Conservation (phyloP, 2,888 invertebrate genomes). For the Callosobruchus maculatus region DNA sequence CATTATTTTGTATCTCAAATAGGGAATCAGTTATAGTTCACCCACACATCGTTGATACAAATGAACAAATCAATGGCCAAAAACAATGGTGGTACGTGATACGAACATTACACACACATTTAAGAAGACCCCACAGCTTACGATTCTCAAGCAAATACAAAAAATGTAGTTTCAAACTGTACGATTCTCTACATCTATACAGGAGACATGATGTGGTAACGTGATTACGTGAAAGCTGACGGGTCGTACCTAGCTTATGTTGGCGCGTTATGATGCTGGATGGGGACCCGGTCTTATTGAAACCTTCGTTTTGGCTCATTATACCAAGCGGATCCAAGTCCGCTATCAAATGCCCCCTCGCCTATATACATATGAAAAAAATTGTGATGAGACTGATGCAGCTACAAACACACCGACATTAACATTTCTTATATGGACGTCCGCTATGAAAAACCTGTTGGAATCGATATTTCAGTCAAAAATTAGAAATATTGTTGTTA, state of each 20-base stretch:
- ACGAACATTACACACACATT: neutral
- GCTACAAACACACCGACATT: neutral
- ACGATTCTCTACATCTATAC: slow-evolving; percentile 27
- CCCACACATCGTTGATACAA: neutral
- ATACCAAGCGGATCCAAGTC: slow-evolving; percentile 93
- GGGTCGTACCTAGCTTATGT: slow-evolving; percentile 60
- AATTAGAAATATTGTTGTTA: too few species aligned
- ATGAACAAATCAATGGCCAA: neutral
- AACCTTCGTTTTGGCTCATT: slow-evolving; percentile 59
- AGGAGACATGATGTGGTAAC: neutral
- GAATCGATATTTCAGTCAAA: too few species aligned
- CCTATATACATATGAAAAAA: slow-evolving; percentile 51
- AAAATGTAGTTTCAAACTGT: slow-evolving; percentile 41
- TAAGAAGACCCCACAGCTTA: neutral
- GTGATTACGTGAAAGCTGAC: neutral
- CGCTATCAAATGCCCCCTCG: slow-evolving; percentile 91
- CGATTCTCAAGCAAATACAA: neutral
- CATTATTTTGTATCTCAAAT: too few species aligned
- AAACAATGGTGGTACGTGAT: neutral
- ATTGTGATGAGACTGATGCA: neutral
- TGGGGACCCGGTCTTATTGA: slow-evolving; percentile 52
- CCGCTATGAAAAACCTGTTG: too few species aligned
- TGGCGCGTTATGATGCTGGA: slow-evolving; percentile 61
- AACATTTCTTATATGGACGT: too few species aligned
- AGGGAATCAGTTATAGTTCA: too few species aligned